These are phyloP conservation scores for Polypedilum pembai DNA, from an alignment of 1,140 invertebrate genomes.

Conservation along the genomic window DNA sequence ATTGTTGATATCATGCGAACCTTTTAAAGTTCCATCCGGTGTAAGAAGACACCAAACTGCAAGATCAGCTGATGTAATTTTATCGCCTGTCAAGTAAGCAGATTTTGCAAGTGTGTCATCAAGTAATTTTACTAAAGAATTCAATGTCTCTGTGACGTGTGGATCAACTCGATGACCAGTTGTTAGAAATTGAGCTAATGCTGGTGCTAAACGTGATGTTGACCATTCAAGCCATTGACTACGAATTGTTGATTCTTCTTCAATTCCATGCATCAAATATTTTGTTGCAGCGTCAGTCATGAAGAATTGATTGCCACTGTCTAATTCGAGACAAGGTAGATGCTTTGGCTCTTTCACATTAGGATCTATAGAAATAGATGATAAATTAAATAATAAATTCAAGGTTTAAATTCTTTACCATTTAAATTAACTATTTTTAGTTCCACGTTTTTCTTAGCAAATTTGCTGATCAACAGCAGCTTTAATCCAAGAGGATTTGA, in stretches of 20 bases:
- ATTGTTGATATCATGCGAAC: constrained; percentile 39
- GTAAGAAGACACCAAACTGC: constrained; percentile 41
- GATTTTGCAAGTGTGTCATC: constrained; percentile 42
- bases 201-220: constrained; percentile 55
- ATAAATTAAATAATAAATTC: constrained; percentile 32
- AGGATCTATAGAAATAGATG: constrained; percentile 34
- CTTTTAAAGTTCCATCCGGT: constrained; percentile 43
- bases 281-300: constrained; percentile 50
- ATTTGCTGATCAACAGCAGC: constrained; percentile 56
- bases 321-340: constrained; percentile 48
- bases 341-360: constrained; percentile 39
- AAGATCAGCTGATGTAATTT: constrained; percentile 36
- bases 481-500: constrained; percentile 65
- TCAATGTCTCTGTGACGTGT: constrained; percentile 45
- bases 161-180: constrained; percentile 45
- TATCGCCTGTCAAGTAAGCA: constrained; percentile 33
- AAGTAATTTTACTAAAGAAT: constrained; percentile 44
- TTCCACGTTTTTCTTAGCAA: constrained; percentile 48
- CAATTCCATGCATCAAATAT: constrained; percentile 44
- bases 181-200: constrained; percentile 44
- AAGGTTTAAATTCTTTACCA: constrained; percentile 44
- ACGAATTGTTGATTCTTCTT: constrained; percentile 36
- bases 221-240: constrained; percentile 67
- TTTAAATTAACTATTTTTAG: constrained; percentile 49
- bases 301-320: constrained; percentile 47